These are phyloP conservation scores for Drosophila baimaii DNA, from an alignment of 1,140 invertebrate species.

Conservation along the genomic window DNA sequence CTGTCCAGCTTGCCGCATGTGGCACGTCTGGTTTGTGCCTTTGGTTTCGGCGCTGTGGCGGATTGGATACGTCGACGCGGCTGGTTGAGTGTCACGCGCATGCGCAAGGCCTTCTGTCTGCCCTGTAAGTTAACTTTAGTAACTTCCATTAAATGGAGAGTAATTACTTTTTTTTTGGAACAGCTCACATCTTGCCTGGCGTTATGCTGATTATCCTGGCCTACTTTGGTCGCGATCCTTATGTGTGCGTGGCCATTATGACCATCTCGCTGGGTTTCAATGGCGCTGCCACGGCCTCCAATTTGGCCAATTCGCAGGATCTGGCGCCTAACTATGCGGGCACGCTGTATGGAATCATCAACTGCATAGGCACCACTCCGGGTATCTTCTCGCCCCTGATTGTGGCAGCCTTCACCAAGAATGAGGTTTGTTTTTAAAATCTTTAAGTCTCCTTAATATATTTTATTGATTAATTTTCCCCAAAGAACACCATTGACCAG, in stretches of 20 bases:
- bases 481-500: slow-evolving; percentile 89
- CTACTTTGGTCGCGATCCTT: slow-evolving; percentile 88
- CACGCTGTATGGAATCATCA: slow-evolving; percentile 90
- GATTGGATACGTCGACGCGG: slow-evolving; percentile 87
- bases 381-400: slow-evolving; percentile 90
- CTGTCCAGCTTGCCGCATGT: slow-evolving; percentile 90
- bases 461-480: neutral
- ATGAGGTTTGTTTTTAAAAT: slow-evolving; percentile 85
- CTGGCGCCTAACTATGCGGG: slow-evolving; percentile 90
- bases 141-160: neutral
- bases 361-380: slow-evolving; percentile 89
- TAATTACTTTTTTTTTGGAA: neutral
- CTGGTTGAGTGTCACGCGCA: slow-evolving; percentile 86
- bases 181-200: slow-evolving; percentile 90
- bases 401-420: slow-evolving; percentile 88
- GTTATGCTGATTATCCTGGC: slow-evolving; percentile 87
- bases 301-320: slow-evolving; percentile 91
- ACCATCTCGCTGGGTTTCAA: slow-evolving; percentile 91
- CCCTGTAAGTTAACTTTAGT: slow-evolving; percentile 86
- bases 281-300: slow-evolving; percentile 93
- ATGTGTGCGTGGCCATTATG: slow-evolving; percentile 87
- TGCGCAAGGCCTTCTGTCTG: slow-evolving; percentile 89
- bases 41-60: slow-evolving; percentile 88
- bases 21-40: slow-evolving; percentile 87
- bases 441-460: neutral